A percentile compares a stretch with the other conserved stretches of the same genome.
Conservation (phyloP, 2,113 vertebrate genomes). For the Philantomba maxwellii region DNA sequence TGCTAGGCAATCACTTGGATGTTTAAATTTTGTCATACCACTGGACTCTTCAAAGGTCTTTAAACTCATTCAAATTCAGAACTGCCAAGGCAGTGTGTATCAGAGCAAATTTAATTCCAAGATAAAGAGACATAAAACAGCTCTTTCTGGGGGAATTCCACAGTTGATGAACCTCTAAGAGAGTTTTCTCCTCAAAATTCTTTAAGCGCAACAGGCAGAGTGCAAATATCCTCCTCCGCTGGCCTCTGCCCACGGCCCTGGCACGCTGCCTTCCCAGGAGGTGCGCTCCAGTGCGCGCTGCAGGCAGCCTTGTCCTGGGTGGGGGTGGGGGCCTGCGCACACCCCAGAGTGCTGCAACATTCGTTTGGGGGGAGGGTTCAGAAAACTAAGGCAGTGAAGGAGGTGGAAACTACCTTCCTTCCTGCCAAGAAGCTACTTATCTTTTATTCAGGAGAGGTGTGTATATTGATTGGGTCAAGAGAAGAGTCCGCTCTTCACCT, state of each 20-base stretch:
- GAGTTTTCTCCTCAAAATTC: constrained; percentile 9
- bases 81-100: neutral
- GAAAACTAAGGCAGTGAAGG: neutral
- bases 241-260: neutral
- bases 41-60: neutral
- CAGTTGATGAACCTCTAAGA: neutral
- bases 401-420: neutral
- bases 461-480: neutral
- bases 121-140: neutral
- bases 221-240: neutral
- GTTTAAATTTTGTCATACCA: neutral
- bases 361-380: neutral
- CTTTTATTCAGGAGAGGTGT: neutral
- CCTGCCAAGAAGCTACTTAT: neutral
- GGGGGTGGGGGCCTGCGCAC: neutral
- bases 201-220: neutral
- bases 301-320: neutral
- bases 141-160: constrained; percentile 7
- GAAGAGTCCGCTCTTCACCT: neutral
- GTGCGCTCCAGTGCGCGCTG: neutral
- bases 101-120: neutral
- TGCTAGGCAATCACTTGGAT: neutral
- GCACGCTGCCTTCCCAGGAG: neutral
- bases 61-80: neutral
- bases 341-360: neutral